These are phyloP conservation scores for Heteractis magnifica DNA, from an alignment of 92 coral and sea anemone species.

Conservation along the genomic window DNA sequence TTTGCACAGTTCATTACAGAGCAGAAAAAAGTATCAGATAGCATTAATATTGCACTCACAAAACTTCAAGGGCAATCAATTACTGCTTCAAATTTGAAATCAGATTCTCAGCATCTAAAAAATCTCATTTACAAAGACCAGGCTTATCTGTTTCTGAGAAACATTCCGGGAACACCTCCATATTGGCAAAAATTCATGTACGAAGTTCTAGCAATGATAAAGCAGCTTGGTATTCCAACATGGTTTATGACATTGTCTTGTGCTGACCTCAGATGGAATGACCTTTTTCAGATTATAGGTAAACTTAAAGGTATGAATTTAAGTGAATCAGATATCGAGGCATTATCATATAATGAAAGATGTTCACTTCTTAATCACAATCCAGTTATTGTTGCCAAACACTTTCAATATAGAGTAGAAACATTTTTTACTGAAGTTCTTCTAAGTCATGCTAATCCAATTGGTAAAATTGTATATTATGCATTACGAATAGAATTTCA, in stretches of 20 bases:
- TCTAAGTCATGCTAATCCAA: conserved; percentile 37
- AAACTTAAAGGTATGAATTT: conserved; percentile 35
- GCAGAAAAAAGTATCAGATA: conserved; percentile 47
- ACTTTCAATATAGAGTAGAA: conserved; percentile 51
- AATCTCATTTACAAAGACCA: conserved; percentile 40
- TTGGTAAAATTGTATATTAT: too few relatives aligned
- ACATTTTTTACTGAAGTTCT: conserved; percentile 36
- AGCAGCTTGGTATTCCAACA: too few relatives aligned
- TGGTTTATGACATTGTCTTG: too few relatives aligned
- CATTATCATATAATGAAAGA: conserved; percentile 55
- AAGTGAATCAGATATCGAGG: conserved; percentile 44
- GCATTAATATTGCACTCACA: too few relatives aligned
- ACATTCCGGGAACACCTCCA: conserved; percentile 49
- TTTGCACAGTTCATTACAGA: conserved; percentile 59
- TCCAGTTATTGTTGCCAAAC: conserved; percentile 51
- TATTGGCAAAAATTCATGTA: too few relatives aligned
- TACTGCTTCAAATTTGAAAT: conserved; percentile 52
- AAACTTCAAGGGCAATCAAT: conserved; percentile 50
- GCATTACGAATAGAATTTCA: conserved; percentile 52
- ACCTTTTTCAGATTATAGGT: conserved; percentile 47
- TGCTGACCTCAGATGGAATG: conserved; percentile 67
- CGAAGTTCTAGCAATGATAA: conserved; percentile 58
- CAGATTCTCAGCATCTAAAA: conserved; percentile 36
- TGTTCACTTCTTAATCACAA: conserved; percentile 50
- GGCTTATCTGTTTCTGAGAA: conserved; percentile 49